Conservation (phyloP, 2,797 vertebrate species). For the Eutrigla gurnardus region DNA sequence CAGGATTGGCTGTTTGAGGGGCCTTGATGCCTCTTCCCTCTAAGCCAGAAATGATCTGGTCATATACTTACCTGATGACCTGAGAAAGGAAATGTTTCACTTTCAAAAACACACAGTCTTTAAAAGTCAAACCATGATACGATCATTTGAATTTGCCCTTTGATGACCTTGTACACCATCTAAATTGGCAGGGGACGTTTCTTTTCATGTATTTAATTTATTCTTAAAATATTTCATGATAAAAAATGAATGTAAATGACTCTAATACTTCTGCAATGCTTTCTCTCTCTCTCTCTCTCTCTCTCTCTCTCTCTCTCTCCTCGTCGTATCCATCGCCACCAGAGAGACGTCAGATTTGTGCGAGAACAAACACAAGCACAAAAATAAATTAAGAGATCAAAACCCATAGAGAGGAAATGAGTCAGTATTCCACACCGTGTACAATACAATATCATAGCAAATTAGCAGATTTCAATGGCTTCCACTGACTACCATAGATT, state of each 20-base stretch:
- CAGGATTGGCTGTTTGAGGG: too few relatives aligned
- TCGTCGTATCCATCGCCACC: not conserved
- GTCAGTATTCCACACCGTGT: constrained; percentile 85
- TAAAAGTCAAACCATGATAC: constrained; percentile 20
- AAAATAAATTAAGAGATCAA: constrained; percentile 84
- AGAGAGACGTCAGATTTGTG: constrained; percentile 76
- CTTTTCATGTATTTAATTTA: constrained; percentile 85
- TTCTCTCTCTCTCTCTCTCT: constrained; percentile 48
- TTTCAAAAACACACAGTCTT: constrained; percentile 23
- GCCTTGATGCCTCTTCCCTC: not conserved
- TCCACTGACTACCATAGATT: constrained; percentile 87
- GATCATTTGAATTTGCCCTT: constrained; percentile 10
- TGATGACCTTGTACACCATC: constrained; percentile 60
- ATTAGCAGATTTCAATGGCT: constrained; percentile 88
- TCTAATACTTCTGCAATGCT: constrained; percentile 64
- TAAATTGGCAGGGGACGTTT: constrained; percentile 71
- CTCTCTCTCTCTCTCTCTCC: constrained; percentile 47
- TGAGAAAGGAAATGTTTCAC: constrained; percentile 2
- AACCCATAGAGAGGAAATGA: constrained; percentile 85
- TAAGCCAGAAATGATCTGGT: not conserved
- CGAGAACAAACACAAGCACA: constrained; percentile 83
- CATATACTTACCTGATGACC: constrained; percentile 17
- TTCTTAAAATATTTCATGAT: constrained; percentile 88
- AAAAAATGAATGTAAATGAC: constrained; percentile 84
- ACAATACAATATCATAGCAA: constrained; percentile 89